A percentile compares a stretch with the other conserved stretches of the same genome.
These are phyloP conservation scores for Syngnathus acus DNA, from an alignment of 2,797 vertebrate genomes.

Conservation along the genomic window DNA sequence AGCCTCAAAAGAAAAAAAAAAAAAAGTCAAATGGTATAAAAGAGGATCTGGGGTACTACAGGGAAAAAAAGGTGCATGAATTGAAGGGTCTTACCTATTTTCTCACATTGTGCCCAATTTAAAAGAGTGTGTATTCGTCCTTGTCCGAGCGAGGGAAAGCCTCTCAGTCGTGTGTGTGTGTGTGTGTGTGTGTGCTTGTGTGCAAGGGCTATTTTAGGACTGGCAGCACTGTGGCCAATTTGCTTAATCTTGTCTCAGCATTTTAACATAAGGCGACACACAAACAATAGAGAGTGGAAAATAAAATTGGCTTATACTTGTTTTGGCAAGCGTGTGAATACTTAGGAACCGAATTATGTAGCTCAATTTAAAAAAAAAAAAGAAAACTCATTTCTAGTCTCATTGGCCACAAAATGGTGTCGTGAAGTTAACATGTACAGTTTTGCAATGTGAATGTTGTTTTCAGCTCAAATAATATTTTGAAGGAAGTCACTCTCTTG, in stretches of 20 bases:
- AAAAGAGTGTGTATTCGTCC: constrained; percentile 35
- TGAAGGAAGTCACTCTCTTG: constrained; percentile 10
- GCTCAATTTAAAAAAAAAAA: not conserved
- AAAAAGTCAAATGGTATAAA: not conserved
- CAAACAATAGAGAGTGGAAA: constrained; percentile 21
- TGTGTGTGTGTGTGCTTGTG: not conserved
- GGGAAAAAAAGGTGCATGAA: not conserved
- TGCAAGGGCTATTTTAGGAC: constrained; percentile 66
- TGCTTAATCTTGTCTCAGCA: constrained; percentile 82
- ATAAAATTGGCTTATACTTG: not conserved
- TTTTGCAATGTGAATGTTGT: constrained; percentile 7
- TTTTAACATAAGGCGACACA: constrained; percentile 67
- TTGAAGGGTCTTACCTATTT: constrained; percentile 54
- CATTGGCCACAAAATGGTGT: not conserved
- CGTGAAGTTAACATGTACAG: not conserved
- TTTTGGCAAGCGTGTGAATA: not conserved
- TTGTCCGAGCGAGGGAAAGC: constrained; percentile 54
- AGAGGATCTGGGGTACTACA: not conserved
- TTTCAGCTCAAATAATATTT: constrained; percentile 11
- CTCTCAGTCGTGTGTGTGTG: constrained; percentile 44
- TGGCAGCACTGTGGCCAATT: constrained; percentile 75
- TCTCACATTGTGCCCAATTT: constrained; percentile 48
- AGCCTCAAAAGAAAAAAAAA: not conserved
- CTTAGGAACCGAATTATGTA: not conserved
- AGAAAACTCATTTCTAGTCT: not conserved